Conservation (phyloP, 53 echinoderm and acorn worm species). For the Arbacia lixula region DNA sequence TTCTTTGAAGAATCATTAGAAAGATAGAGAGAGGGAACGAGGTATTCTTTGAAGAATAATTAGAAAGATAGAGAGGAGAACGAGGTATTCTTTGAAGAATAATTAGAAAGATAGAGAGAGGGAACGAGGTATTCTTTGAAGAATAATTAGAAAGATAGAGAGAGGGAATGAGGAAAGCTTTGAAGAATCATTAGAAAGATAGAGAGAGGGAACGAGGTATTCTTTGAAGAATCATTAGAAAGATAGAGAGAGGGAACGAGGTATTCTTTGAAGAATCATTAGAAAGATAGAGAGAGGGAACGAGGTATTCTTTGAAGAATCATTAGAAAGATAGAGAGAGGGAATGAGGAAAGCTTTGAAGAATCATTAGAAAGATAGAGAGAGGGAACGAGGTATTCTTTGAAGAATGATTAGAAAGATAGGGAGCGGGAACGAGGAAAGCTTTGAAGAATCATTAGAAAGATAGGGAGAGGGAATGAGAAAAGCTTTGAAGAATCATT, state of each 20-base stretch:
- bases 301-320: too few relatives aligned
- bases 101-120: background rate
- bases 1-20: background rate
- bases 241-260: background rate
- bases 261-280: background rate
- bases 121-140: background rate
- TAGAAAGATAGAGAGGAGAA: background rate
- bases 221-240: background rate
- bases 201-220: background rate
- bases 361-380: background rate
- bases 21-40: background rate
- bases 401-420: background rate
- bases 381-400: background rate
- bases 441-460: background rate
- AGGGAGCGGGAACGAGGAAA: background rate
- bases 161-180: background rate
- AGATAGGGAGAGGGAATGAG: background rate
- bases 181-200: background rate
- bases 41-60: background rate
- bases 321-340: background rate
- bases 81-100: background rate
- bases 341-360: background rate
- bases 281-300: background rate
- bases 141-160: background rate
- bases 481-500: background rate